These are phyloP conservation scores for Aphis gossypii DNA, from an alignment of 1,140 invertebrate genomes.

Conservation along the genomic window DNA sequence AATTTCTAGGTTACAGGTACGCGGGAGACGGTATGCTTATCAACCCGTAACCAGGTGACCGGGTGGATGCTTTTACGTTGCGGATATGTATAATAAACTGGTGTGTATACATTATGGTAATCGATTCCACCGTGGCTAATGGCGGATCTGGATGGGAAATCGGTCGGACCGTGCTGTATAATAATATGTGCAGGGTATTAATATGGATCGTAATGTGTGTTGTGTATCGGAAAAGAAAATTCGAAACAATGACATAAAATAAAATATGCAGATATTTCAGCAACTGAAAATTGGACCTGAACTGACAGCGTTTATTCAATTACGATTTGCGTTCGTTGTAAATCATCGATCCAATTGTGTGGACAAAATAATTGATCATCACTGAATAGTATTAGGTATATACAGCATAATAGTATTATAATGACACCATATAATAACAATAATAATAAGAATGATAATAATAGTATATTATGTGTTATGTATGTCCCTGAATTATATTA, in stretches of 20 bases:
- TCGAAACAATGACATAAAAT: slow-evolving; percentile 16
- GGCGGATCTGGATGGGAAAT: background rate
- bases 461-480: background rate
- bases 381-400: background rate
- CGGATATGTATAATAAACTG: background rate
- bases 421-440: background rate
- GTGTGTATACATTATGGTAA: slow-evolving; percentile 3
- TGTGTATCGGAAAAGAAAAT: background rate
- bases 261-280: background rate
- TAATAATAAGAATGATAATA: background rate
- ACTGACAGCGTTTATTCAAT: background rate
- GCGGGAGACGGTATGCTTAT: slow-evolving; percentile 9
- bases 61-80: background rate
- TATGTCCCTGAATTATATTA: background rate
- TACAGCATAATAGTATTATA: background rate
- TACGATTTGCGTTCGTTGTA: background rate
- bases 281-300: background rate
- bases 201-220: background rate
- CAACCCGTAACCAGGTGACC: slow-evolving; percentile 41
- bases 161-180: background rate
- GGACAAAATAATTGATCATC: background rate
- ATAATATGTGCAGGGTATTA: background rate
- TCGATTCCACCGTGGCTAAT: slow-evolving; percentile 29
- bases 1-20: slow-evolving; percentile 41
- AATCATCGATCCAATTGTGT: background rate